Base-by-base conservation (phyloP, 2,797 vertebrate genomes). In the Clamator glandarius region DNA sequence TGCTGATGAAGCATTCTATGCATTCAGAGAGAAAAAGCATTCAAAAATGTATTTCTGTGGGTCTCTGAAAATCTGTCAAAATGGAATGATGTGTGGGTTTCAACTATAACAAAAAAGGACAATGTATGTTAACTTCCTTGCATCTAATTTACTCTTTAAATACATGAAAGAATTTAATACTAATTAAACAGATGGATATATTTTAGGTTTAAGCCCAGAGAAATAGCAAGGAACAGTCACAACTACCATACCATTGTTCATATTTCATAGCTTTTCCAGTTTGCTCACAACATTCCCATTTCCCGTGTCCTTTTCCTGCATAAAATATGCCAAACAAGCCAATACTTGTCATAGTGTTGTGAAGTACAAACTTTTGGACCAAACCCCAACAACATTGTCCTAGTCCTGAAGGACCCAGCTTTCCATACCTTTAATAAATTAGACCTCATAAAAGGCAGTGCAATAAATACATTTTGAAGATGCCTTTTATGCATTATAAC, bases 401-500 rank as follows among this genome's bases (percentile, higher is more conserved):
- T 25, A 4, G 25, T 81, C 24, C 29, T 39, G 51, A 54, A 90
- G 39, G 66, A 78, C 13, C 7, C 28, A 41, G 21, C 16, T 64
- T 84, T 88, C 69, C 13, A 24, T 31, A 61, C 15, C 6, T 78
- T 72, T 33, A 79, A 83, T 11, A 75, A 52, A 80, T 64, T 57
- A 67, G 39, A 72, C 23, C 31, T 68, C 54, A 46, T 57, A 86
- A 84, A 85, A 78, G 18, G 5, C 23, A 77, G 33, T 54, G 23
- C 33, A 79, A 86, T 75, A 67, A 91, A 79, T 58, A 62, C 5
- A 62, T 80, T 68, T 79, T 77, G 48, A 91, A 50, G 18, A 90
- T 85, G 54, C 20, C 55, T 96, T 89, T 93, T 93, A 88, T 77
- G 62, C 51, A 54, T 54, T 67, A 25, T 55, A 74, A 61, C n/a